A percentile compares a stretch with the other conserved stretches of the same genome.
phyloP scores from a whole-genome alignment of 1,140 invertebrate genomes.

The Wasmannia auropunctata region DNA sequence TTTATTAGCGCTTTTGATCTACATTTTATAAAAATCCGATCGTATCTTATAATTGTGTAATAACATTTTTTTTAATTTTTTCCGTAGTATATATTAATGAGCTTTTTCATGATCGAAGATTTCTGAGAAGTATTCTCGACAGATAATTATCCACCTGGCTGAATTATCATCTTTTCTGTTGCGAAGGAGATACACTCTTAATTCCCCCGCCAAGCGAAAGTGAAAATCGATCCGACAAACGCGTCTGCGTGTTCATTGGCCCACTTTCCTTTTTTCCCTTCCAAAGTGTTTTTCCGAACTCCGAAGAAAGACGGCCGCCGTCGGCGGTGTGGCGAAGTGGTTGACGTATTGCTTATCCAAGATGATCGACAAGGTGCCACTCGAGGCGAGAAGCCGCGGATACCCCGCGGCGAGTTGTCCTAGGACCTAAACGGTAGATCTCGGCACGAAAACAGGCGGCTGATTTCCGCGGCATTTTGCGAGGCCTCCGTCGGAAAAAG shows the following conservation, averaged over 20 bases:
- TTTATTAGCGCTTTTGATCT: background rate
- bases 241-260: conserved; percentile 72
- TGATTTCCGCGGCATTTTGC: conserved; percentile 49
- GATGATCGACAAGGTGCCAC: conserved; percentile 72
- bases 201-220: conserved; percentile 64
- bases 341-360: conserved; percentile 65
- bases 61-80: background rate
- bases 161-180: background rate
- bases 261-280: conserved; percentile 62
- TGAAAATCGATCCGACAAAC: conserved; percentile 70
- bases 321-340: conserved; percentile 35
- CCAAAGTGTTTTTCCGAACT: conserved; percentile 57
- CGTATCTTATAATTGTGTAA: background rate
- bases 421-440: conserved; percentile 44
- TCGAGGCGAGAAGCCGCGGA: conserved; percentile 56
- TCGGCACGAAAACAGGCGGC: conserved; percentile 12
- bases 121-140: background rate
- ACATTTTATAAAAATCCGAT: background rate
- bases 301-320: conserved; percentile 19
- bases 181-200: conserved; percentile 35
- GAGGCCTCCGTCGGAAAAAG: conserved; percentile 10
- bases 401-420: conserved; percentile 42
- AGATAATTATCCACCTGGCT: background rate
- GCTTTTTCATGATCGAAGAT: background rate
- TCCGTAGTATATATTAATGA: background rate